Evolutionary conservation across 1,140 invertebrate genomes (phyloP), one percentile per base, ranked within the genome.

Genomic region (Xylocopa sonorina): DNA sequence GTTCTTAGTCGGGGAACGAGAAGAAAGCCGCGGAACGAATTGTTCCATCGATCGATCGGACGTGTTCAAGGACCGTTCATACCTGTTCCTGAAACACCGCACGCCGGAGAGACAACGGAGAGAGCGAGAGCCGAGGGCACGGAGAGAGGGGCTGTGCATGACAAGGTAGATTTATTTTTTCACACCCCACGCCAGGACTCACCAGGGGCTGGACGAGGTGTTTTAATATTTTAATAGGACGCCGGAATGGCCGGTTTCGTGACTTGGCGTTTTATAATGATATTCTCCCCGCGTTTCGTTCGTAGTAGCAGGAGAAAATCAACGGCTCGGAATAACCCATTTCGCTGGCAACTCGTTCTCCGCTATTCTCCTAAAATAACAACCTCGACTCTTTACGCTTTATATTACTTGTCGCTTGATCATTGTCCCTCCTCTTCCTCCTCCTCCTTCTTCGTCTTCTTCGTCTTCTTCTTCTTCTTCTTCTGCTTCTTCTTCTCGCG

Each of bases 221-320:
- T 92, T 93, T 93, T 92, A 93, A 93, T 93, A 93, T 93, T 93
- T 93, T 92, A 93, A 92, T 91, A 91, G 91, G 89, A 90, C 89
- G 88, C 87, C 85, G 89, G 88, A 92, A 91, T 89, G 87, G 89
- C 88, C 89, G 87, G 89, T 91, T 92, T 89, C 91, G 91, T 92
- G 91, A 93, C 92, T 92, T 90, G 90, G 89, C 91, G 82, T 91
- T 92, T 92, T 90, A 90, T 92, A 92, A 92, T 92, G 92, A 92
- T 93, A 93, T 92, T 92, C 91, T 89, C 91, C 89, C 88, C 87
- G 89, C 88, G 90, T 92, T 92, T 90, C 88, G 89, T 89, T 89
- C 88, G 86, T 82, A 84, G 85, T 86, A 83, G 82, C 87, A 87
- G 82, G 86, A 91, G 89, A 89, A 91, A 91, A 89, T 88, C 89